Evolutionary conservation across 2,888 invertebrate species (phyloP), one percentile per base, ranked within the genome.

Genomic region (Dolichopus griseipennis): DNA sequence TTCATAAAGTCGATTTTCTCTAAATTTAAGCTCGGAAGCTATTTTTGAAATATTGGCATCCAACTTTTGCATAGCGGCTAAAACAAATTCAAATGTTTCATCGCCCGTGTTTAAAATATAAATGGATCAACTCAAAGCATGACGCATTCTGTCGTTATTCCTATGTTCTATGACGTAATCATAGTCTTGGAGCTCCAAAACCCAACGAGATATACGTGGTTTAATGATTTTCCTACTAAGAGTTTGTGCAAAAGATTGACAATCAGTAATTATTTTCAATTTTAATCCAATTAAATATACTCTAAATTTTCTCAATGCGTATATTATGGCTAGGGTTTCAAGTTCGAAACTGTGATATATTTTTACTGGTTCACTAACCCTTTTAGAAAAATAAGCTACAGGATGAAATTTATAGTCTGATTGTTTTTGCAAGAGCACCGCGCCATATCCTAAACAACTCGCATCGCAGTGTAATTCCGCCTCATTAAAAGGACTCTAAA

Each of bases 391-490:
- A 69, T 73, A 77, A 62, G 71, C 72, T 9, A 77, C 71, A 4
- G 75, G 75, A 43, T 75, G 73, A 41, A 76, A 74, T 68, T 72
- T 71, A 12, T 67, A 68, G 69, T 75, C 72, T 9, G 5, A 21
- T 66, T 71, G 70, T 64, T 63, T 67, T 65, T 75, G 74, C n/a
- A 76, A 21, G n/a, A 75, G 63, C 15, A 76, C 71, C 22, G 75
- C 71, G 20, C 75, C 76, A 70, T 71, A 76, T 0, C 75, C 75
- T 12, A 41, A 21, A 1, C 70, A 33, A 66, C 74, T 74, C 1
- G 75, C 76, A 71, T 77, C 76, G 21, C 73, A 74, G 70, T 77
- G 75, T 27, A 76, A 66, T 69, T 77, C 74, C 15, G 76, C 77
- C 67, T 73, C 72, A 61, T 64, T 33, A 21, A n/a, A n/a, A n/a